Evolutionary conservation across 2,888 invertebrate species (phyloP).

Genomic region (Drosophila paramelanica): DNA sequence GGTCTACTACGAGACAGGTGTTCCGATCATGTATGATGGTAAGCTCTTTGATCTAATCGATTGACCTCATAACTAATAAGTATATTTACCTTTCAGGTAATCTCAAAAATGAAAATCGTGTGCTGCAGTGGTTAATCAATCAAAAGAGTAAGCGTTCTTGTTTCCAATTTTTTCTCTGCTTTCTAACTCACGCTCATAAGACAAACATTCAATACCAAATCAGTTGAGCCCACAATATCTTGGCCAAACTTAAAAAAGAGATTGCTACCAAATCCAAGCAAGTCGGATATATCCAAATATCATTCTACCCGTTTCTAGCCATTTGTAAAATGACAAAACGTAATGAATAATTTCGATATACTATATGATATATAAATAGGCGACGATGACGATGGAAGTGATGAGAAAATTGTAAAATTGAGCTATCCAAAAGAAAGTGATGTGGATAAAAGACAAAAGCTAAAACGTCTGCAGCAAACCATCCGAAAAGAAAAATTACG

Average conservation of each 20-base stretch:
- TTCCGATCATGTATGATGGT: conserved; percentile 98
- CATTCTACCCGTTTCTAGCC: conserved; percentile 63
- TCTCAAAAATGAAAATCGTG: conserved; percentile 97
- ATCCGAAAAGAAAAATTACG: conserved; percentile 82
- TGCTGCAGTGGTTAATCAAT: conserved; percentile 97
- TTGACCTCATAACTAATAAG: neutral
- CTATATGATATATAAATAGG: conserved; percentile 65
- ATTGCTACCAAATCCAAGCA: conserved; percentile 51
- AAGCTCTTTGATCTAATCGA: conserved; percentile 84
- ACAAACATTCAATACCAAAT: conserved; percentile 67
- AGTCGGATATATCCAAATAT: conserved; percentile 57
- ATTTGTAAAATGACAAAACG: conserved; percentile 62
- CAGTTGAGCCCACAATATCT: conserved; percentile 56
- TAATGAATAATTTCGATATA: conserved; percentile 70
- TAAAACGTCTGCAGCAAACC: conserved; percentile 84
- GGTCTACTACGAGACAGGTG: conserved; percentile 96
- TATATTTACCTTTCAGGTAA: conserved; percentile 87
- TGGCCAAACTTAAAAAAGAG: conserved; percentile 43
- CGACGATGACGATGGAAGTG: conserved; percentile 74
- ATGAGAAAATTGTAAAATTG: conserved; percentile 72
- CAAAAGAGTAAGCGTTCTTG: conserved; percentile 96
- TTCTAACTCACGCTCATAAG: conserved; percentile 75
- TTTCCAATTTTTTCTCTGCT: conserved; percentile 84
- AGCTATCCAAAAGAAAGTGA: conserved; percentile 76
- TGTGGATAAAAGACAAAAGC: conserved; percentile 65